Evolutionary conservation across 2,888 invertebrate species (phyloP).

Genomic region (Sminthurinus aureus): DNA sequence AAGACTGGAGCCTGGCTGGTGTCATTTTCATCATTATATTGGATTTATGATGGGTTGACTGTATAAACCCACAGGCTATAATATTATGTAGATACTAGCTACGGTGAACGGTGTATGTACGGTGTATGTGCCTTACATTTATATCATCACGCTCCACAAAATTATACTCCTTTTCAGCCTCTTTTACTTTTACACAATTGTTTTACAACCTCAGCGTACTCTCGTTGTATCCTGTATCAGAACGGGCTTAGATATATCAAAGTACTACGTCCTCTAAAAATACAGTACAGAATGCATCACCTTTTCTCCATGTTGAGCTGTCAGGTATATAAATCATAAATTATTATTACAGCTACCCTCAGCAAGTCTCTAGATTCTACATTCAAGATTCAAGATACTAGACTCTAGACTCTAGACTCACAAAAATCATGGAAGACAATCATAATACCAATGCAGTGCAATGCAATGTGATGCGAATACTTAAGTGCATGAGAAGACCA

Average conservation of each 20-base stretch:
- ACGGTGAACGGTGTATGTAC: not conserved
- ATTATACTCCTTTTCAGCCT: no score
- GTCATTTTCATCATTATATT: constrained; percentile 32
- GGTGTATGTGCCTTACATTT: not conserved
- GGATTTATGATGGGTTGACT: constrained; percentile 37
- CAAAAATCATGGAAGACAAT: no score
- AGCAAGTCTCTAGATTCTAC: not conserved
- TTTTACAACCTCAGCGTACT: no score
- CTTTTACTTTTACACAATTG: no score
- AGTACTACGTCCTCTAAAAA: no score
- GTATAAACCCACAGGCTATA: constrained; percentile 25
- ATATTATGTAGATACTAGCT: constrained; percentile 16
- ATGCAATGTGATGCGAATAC: no score
- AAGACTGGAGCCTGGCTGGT: constrained; percentile 36
- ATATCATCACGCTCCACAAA: no score
- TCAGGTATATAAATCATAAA: constrained; percentile 32
- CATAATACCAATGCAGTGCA: no score
- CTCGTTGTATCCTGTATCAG: no score
- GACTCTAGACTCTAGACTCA: no score
- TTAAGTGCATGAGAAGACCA: no score
- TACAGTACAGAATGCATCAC: not conserved
- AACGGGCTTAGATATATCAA: no score
- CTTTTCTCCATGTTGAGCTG: constrained; percentile 5
- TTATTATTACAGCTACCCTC: constrained; percentile 12
- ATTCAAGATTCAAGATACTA: not conserved